Conservation (phyloP, 2,797 vertebrate genomes). For the Columba guinea region DNA sequence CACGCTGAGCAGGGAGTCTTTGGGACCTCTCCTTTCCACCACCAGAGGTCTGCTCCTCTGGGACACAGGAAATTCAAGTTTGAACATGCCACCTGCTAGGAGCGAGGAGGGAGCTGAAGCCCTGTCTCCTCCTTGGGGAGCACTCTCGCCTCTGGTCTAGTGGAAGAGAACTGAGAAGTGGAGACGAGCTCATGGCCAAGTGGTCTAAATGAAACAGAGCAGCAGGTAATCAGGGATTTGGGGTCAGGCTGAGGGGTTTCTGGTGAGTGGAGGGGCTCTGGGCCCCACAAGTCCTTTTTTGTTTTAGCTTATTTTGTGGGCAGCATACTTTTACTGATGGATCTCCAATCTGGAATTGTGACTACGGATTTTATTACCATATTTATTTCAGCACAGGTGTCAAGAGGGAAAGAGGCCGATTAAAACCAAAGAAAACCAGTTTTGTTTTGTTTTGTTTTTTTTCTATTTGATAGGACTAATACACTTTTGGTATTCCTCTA, state of each 20-base stretch:
- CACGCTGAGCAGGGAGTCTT: neutral
- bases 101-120: neutral
- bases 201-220: neutral
- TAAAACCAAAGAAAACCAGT: neutral
- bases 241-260: neutral
- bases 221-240: neutral
- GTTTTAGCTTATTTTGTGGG: neutral
- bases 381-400: neutral
- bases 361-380: neutral
- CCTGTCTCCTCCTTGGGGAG: neutral
- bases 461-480: neutral
- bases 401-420: neutral
- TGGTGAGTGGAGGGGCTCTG: neutral
- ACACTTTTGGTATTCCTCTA: neutral
- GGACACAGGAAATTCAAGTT: neutral
- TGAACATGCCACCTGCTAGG: neutral
- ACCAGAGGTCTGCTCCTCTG: neutral
- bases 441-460: fast-evolving
- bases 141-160: fast-evolving
- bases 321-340: neutral
- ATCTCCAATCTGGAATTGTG: neutral
- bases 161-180: neutral
- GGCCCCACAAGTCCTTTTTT: neutral
- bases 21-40: neutral
- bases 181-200: neutral